These are phyloP conservation scores for Synanthedon vespiformis DNA, from an alignment of 2,888 invertebrate species.

Conservation along the genomic window DNA sequence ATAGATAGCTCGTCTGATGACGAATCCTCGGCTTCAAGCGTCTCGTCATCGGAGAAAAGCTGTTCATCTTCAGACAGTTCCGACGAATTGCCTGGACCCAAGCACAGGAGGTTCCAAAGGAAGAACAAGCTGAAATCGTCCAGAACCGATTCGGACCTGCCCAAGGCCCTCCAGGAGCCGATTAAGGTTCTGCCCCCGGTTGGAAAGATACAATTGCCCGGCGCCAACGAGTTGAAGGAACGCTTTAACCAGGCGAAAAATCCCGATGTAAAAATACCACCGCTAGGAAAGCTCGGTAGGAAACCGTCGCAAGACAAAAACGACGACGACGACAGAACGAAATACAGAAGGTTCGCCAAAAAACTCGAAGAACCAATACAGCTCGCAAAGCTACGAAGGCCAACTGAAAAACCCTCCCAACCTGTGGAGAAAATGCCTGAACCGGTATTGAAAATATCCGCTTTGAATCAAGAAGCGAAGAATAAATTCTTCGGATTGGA, in stretches of 20 bases:
- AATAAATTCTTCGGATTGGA: slow-evolving; percentile 60
- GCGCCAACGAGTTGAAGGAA: slow-evolving; percentile 33
- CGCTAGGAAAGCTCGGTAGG: slow-evolving; percentile 46
- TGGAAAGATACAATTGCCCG: slow-evolving; percentile 25
- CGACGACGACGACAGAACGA: slow-evolving; percentile 38
- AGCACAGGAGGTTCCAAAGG: slow-evolving; percentile 45
- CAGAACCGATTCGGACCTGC: slow-evolving; percentile 57
- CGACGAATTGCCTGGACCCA: slow-evolving; percentile 42
- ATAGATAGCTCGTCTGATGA: slow-evolving; percentile 67
- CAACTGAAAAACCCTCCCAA: slow-evolving; percentile 29
- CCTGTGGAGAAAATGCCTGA: slow-evolving; percentile 30
- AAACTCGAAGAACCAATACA: slow-evolving; percentile 53
- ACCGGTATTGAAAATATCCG: slow-evolving; percentile 44
- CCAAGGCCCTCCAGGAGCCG: slow-evolving; percentile 32
- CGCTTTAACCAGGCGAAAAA: slow-evolving; percentile 44
- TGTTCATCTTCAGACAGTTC: slow-evolving; percentile 61
- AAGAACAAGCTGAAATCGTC: slow-evolving; percentile 58
- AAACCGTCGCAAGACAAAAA: slow-evolving; percentile 45
- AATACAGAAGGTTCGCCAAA: slow-evolving; percentile 37
- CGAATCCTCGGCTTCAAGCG: slow-evolving; percentile 54
- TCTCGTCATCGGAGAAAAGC: slow-evolving; percentile 62
- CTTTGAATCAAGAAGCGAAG: slow-evolving; percentile 51
- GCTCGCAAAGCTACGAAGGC: slow-evolving; percentile 46
- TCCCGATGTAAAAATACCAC: slow-evolving; percentile 37
- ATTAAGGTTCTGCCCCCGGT: neutral